These are phyloP conservation scores for Siniperca chuatsi DNA, from an alignment of 2,113 vertebrate genomes.

Conservation along the genomic window DNA sequence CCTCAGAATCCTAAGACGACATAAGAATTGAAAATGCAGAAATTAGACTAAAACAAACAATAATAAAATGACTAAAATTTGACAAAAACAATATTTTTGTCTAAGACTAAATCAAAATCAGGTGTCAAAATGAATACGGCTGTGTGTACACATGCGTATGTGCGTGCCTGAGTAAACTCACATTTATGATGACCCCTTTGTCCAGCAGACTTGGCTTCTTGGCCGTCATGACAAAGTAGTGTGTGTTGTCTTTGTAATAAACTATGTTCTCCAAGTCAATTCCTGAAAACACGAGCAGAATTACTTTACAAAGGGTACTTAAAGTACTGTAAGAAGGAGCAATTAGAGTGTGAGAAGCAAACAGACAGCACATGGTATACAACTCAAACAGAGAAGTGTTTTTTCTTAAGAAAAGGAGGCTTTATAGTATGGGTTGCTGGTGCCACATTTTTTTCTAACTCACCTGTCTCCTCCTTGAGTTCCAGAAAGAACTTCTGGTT, in stretches of 20 bases:
- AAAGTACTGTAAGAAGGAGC: not conserved
- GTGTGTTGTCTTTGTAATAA: slow-evolving; percentile 97
- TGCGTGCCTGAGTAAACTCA: slow-evolving; percentile 64
- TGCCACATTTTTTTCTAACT: not conserved
- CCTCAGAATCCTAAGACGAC: not conserved
- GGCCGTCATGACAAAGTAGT: slow-evolving; percentile 99
- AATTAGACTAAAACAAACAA: too few species aligned
- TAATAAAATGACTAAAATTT: too few species aligned
- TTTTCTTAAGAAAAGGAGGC: not conserved
- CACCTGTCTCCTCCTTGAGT: slow-evolving; percentile 95
- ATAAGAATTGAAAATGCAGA: not conserved
- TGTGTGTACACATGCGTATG: not conserved
- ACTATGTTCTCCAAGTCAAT: slow-evolving; percentile 99
- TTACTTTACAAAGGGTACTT: not conserved
- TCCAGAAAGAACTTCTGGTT: slow-evolving; percentile 99
- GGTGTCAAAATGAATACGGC: not conserved
- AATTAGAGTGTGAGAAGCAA: not conserved
- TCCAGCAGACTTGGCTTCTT: slow-evolving; percentile 97
- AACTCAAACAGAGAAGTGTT: not conserved
- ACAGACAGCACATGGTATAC: not conserved
- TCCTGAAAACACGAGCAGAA: slow-evolving; percentile 83
- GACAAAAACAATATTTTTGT: too few species aligned
- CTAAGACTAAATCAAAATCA: not conserved
- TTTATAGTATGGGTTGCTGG: too few species aligned
- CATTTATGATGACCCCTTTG: slow-evolving; percentile 95